Base-by-base conservation (phyloP, 2,113 vertebrate species). In the Pygoscelis adeliae region DNA sequence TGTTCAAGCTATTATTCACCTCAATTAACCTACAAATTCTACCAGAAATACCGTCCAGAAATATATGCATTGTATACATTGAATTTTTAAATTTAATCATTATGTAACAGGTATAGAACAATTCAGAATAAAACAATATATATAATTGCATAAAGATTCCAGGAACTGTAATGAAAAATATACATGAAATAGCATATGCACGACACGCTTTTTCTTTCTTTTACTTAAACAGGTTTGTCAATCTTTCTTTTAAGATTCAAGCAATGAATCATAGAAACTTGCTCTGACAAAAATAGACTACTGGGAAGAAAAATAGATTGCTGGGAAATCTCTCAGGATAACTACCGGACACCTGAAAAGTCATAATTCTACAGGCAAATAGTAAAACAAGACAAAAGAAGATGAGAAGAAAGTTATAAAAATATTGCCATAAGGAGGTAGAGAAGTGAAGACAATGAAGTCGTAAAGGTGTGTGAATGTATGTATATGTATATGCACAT, bases 401-500 rank as follows among this genome's bases (percentile, higher is more conserved):
- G 5, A 44, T n/a, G 17, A 82, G 22, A 44, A 58, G 5, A 5
- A 79, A 36, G 1, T 9, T 59, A 3, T 25, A 40, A 70, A 86
- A 5, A 15, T 58, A 16, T 59, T 89, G 23, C 17, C 5, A 23
- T 53, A 63, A 47, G 2, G 9, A 44, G 14, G 9, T 8, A 66
- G 7, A 30, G 36, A 82, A 42, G 7, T 21, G 18, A 42, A 2
- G 8, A 32, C 23, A 42, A 17, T 32, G 40, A 25, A 58, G 30
- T 49, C 1, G 0, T 42, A 23, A 27, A n/a, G 7, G 4, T 25
- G 5, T 67, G 15, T 47, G 5, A 27, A 2, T 29, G 4, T 34
- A 15, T 53, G 2, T 52, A 5, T 29, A 34, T 2, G 0, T 29
- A 27, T 10, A 22, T 3, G 1, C 13, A 15, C 8, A 44, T 49